phyloP scores from a whole-genome alignment of 2,113 vertebrate genomes.

The Proteles cristata region DNA sequence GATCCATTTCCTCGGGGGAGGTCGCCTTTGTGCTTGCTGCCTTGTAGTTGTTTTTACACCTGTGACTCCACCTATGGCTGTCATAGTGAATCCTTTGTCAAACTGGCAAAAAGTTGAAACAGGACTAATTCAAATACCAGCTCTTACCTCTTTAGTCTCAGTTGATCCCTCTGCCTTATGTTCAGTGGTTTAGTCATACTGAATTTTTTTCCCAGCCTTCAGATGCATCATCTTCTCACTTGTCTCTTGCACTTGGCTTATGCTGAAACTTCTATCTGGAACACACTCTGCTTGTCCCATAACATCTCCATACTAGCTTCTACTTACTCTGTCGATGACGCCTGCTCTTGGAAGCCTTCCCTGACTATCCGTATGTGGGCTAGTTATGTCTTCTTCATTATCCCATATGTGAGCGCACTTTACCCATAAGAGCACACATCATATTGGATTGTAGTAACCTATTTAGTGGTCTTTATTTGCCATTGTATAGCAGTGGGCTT shows the following conservation, averaged over 20 bases:
- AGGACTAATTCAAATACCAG: not conserved
- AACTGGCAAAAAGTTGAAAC: slow-evolving; percentile 17
- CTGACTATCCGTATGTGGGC: not conserved
- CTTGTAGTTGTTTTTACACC: not conserved
- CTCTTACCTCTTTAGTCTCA: not conserved
- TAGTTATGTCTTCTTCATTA: not conserved
- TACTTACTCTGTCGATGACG: not conserved
- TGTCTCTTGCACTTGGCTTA: not conserved
- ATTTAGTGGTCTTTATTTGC: not conserved
- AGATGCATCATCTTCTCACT: not conserved
- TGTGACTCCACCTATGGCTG: slow-evolving; percentile 36
- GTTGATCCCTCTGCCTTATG: not conserved
- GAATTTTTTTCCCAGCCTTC: not conserved
- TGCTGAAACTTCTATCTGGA: not conserved
- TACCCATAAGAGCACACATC: not conserved
- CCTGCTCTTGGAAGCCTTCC: not conserved
- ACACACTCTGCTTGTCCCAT: not conserved
- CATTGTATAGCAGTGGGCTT: not conserved
- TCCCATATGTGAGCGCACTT: not conserved
- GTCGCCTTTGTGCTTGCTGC: not conserved
- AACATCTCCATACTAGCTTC: not conserved
- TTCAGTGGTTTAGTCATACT: not conserved
- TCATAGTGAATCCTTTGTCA: not conserved
- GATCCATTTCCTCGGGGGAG: slow-evolving; percentile 4
- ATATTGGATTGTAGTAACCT: not conserved